Evolutionary conservation across 2,888 invertebrate genomes (phyloP).

Genomic region (Pheosia gnoma): DNA sequence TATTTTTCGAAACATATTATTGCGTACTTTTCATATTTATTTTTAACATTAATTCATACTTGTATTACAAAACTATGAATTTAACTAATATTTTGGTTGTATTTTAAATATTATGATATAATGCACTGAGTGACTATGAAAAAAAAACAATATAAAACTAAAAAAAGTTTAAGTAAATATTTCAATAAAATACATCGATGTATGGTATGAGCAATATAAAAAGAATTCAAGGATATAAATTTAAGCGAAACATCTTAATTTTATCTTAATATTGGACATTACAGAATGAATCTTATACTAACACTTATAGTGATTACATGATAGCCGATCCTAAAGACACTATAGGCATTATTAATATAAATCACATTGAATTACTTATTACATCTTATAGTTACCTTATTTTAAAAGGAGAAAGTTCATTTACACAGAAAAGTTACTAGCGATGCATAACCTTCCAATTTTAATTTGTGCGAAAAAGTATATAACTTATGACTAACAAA

Average conservation of each 20-base stretch:
- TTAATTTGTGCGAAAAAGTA: conserved; percentile 33
- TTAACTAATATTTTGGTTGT: conserved; percentile 25
- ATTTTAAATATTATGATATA: conserved; percentile 44
- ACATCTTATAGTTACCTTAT: conserved; percentile 35
- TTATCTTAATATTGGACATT: conserved; percentile 33
- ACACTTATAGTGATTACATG: conserved; percentile 47
- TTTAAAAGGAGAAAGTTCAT: conserved; percentile 24
- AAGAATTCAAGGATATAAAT: conserved; percentile 19
- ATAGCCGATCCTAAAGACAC: conserved; percentile 35
- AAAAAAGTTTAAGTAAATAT: conserved; percentile 31
- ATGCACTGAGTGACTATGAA: conserved; percentile 43
- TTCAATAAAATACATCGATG: conserved; percentile 65
- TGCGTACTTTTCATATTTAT: background rate
- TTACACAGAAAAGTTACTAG: conserved; percentile 33
- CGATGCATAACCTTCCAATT: conserved; percentile 16
- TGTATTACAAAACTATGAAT: conserved; percentile 25
- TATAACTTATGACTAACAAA: conserved; percentile 21
- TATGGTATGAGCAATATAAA: conserved; percentile 68
- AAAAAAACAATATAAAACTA: conserved; percentile 35
- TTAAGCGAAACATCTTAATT: conserved; percentile 16
- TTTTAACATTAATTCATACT: conserved; percentile 12
- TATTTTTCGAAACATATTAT: background rate
- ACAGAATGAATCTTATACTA: conserved; percentile 42
- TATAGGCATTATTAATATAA: conserved; percentile 49
- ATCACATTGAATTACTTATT: conserved; percentile 58